Percentiles rank a stretch among this genome's conserved stretches.
Conservation (phyloP, 1,140 invertebrate genomes). For the Neotoxoptera formosana region DNA sequence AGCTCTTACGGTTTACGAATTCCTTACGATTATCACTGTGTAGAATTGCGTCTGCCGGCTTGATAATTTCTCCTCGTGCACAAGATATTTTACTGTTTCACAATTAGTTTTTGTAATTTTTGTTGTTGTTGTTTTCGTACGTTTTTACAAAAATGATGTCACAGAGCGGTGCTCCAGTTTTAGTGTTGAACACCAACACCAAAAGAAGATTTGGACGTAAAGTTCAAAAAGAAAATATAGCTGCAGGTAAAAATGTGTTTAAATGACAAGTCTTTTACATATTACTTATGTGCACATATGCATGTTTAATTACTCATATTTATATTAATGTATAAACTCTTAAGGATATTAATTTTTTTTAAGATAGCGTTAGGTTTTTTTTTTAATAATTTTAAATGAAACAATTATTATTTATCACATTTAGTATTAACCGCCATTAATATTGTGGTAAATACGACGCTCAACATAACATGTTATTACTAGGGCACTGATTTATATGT, state of each 20-base stretch:
- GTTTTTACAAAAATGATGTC: conserved; percentile 45
- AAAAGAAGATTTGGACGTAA: conserved; percentile 95
- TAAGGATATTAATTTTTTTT: no score
- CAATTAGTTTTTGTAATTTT: background rate
- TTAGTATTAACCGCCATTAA: no score
- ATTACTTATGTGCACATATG: no score
- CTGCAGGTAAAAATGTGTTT: conserved; percentile 87
- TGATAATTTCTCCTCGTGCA: background rate
- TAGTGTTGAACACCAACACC: conserved; percentile 82
- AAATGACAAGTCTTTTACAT: background rate
- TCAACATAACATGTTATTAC: no score
- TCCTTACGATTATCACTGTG: no score
- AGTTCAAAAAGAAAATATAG: conserved; percentile 97
- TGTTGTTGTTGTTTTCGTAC: background rate
- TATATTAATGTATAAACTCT: no score
- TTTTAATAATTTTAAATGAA: no score
- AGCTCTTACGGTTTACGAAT: background rate
- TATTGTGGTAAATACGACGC: no score
- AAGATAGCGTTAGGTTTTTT: no score
- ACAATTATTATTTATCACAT: no score
- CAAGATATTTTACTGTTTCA: background rate
- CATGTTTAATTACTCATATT: no score
- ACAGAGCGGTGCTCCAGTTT: background rate
- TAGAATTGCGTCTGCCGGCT: background rate
- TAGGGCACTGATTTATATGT: no score